Percentiles rank a stretch among this genome's conserved stretches.
Conservation (phyloP, 2,797 vertebrate species). For the Oceanodroma leucorhoa region DNA sequence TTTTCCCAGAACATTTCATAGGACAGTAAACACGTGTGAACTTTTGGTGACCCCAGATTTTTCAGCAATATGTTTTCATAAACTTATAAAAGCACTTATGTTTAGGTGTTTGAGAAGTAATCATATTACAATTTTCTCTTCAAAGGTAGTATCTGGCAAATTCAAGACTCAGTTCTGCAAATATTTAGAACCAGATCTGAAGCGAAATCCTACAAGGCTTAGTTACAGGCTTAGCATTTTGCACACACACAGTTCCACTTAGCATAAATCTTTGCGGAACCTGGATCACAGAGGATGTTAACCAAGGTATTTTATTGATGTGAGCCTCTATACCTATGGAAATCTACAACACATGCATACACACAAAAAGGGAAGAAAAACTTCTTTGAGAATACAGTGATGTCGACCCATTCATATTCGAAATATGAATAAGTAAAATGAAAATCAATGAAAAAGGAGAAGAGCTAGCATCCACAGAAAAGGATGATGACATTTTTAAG, state of each 20-base stretch:
- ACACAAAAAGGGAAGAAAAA: not conserved
- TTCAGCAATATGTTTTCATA: not conserved
- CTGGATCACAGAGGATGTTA: not conserved
- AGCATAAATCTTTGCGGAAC: not conserved
- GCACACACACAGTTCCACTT: not conserved
- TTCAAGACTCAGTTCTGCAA: not conserved
- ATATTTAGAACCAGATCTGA: not conserved
- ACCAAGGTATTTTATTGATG: not conserved
- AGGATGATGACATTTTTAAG: not conserved
- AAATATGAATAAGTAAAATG: not conserved
- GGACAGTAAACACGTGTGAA: not conserved
- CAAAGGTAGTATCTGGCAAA: not conserved
- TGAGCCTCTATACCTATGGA: not conserved
- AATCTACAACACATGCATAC: not conserved
- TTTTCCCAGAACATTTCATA: not conserved
- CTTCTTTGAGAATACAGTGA: not conserved
- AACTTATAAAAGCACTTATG: not conserved
- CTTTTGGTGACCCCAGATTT: not conserved
- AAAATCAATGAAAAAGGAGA: not conserved
- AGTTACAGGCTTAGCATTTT: not conserved
- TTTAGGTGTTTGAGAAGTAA: slow-evolving; percentile 12
- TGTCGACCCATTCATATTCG: not conserved
- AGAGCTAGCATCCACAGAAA: not conserved
- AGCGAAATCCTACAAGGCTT: not conserved
- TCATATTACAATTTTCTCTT: not conserved